Conservation (phyloP, 64 coral and sea anemone species). For the Trachythela sp. region DNA sequence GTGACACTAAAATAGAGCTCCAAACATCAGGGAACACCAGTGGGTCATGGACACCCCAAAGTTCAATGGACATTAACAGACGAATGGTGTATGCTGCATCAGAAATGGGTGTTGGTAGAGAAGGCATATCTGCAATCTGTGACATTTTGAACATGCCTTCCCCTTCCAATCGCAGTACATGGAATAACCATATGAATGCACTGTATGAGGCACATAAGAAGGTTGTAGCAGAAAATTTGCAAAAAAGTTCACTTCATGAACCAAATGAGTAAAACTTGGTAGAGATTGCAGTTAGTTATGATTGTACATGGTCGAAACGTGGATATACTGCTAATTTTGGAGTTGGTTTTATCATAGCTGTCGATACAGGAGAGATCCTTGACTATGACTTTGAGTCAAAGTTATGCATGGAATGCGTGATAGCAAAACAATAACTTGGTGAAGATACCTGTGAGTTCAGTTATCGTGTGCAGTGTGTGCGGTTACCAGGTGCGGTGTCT, state of each 20-base stretch:
- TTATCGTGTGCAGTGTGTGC: no score
- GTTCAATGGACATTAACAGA: no score
- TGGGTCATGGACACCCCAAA: neutral
- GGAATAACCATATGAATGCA: slow-evolving; percentile 31
- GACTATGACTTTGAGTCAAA: slow-evolving; percentile 41
- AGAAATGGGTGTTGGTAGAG: slow-evolving; percentile 45
- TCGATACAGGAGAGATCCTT: slow-evolving; percentile 35
- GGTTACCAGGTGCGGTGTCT: no score
- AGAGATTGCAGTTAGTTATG: slow-evolving; percentile 42
- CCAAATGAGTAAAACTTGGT: neutral
- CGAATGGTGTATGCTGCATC: neutral
- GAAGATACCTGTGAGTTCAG: no score
- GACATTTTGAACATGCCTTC: slow-evolving; percentile 53
- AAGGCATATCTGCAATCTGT: slow-evolving; percentile 43
- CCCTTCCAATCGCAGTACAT: slow-evolving; percentile 13
- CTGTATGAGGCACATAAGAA: slow-evolving; percentile 40
- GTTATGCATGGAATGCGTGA: slow-evolving; percentile 20
- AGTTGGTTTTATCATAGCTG: slow-evolving; percentile 39
- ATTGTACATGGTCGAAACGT: slow-evolving; percentile 39
- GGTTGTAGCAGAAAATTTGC: slow-evolving; percentile 15
- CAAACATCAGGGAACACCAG: neutral
- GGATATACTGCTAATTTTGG: slow-evolving; percentile 34
- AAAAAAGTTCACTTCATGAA: neutral
- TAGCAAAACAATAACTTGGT: no score
- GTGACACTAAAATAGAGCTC: neutral